These are phyloP conservation scores for Aplocera efformata DNA, from an alignment of 2,888 invertebrate species.

Conservation along the genomic window DNA sequence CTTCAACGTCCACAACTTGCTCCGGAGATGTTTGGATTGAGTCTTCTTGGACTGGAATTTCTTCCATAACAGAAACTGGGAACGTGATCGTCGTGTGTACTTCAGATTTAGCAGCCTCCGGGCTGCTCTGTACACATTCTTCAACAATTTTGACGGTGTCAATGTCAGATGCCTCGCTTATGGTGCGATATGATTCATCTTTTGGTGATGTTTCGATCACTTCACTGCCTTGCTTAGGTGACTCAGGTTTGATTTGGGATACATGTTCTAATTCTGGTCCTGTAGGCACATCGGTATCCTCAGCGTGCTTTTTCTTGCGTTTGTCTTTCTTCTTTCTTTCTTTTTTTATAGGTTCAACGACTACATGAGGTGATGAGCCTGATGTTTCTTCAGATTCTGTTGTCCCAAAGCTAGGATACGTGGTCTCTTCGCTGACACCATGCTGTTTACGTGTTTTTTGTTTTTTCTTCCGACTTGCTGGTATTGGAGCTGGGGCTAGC, in stretches of 20 bases:
- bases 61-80: conserved; percentile 81
- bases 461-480: conserved; percentile 72
- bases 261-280: conserved; percentile 26
- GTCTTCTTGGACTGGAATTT: conserved; percentile 78
- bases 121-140: conserved; percentile 80
- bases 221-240: conserved; percentile 73
- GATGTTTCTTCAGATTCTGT: conserved; percentile 63
- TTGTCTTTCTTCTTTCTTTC: conserved; percentile 64
- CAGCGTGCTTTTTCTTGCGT: conserved; percentile 68
- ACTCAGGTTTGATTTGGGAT: conserved; percentile 49
- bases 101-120: conserved; percentile 63
- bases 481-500: conserved; percentile 45
- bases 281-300: conserved; percentile 40
- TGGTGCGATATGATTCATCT: conserved; percentile 80
- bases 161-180: conserved; percentile 80
- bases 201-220: conserved; percentile 73
- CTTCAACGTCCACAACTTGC: conserved; percentile 56
- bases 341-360: conserved; percentile 43
- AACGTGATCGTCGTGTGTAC: conserved; percentile 78
- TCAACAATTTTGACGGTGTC: conserved; percentile 84
- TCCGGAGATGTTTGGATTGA: conserved; percentile 82
- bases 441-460: conserved; percentile 65
- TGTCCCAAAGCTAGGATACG: conserved; percentile 60
- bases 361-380: conserved; percentile 49
- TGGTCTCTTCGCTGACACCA: conserved; percentile 61